Conservation (phyloP, 2,888 invertebrate genomes). For the Tipula helvola region DNA sequence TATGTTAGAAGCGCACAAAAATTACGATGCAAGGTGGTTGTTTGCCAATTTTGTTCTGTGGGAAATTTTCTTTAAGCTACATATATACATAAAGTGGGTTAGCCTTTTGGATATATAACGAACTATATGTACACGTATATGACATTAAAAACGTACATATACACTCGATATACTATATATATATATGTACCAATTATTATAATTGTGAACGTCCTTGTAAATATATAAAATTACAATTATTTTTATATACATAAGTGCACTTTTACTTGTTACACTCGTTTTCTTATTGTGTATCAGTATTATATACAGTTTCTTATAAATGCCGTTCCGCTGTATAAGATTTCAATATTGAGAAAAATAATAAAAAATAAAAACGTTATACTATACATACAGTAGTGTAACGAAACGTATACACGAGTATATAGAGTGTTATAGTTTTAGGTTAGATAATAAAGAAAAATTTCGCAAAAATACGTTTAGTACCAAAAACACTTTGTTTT, state of each 20-base stretch:
- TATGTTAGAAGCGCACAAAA: neutral
- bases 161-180: neutral
- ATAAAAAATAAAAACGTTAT: neutral
- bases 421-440: neutral
- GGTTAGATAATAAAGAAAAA: neutral
- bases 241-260: slow-evolving; percentile 6
- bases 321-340: neutral
- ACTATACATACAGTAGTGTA: neutral
- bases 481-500: neutral
- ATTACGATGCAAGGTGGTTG: neutral
- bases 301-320: neutral
- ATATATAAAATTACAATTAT: slow-evolving; percentile 7
- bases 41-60: neutral
- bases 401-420: neutral
- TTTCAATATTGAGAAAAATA: neutral
- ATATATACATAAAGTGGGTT: neutral
- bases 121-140: neutral
- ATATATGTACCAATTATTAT: neutral
- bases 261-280: slow-evolving; percentile 8
- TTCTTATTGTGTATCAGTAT: neutral
- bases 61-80: neutral
- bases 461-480: neutral
- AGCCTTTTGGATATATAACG: neutral
- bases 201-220: slow-evolving; percentile 7
- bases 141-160: neutral